phyloP scores from a whole-genome alignment of 2,113 vertebrate genomes.

The Stictonetta naevosa region DNA sequence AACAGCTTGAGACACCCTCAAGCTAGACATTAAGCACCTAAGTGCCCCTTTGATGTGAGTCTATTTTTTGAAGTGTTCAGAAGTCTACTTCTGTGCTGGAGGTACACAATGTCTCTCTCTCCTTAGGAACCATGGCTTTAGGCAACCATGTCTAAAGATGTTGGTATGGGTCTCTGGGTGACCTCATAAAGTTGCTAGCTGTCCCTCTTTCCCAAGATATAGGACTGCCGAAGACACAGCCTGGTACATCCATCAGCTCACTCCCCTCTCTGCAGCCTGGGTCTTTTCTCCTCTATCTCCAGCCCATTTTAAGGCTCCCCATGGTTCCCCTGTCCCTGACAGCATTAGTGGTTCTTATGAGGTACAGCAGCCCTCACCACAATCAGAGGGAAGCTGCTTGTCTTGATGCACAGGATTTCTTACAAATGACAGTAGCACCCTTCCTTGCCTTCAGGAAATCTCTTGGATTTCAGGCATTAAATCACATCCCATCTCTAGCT shows the following conservation, averaged over 20 bases:
- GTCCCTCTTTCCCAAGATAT: not conserved
- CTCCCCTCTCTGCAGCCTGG: not conserved
- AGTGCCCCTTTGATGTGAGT: not conserved
- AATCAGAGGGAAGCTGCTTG: not conserved
- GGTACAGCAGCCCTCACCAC: not conserved
- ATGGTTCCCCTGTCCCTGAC: not conserved
- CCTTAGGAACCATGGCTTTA: not conserved
- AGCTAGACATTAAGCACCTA: not conserved
- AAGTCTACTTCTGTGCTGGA: not conserved
- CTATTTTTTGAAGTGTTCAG: not conserved
- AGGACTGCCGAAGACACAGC: not conserved
- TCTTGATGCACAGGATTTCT: not conserved
- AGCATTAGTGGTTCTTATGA: not conserved
- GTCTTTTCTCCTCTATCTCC: not conserved
- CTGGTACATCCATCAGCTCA: accelerated
- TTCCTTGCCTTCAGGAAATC: not conserved
- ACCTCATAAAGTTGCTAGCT: not conserved
- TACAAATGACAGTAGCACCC: not conserved
- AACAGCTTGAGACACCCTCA: not conserved
- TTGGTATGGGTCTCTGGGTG: not conserved
- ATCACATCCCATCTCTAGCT: not conserved
- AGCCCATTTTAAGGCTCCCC: not conserved
- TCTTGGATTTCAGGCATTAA: not conserved
- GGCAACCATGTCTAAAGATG: not conserved
- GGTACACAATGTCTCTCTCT: not conserved